Conservation (phyloP, 2,888 invertebrate species). For the Brenthis daphne region DNA sequence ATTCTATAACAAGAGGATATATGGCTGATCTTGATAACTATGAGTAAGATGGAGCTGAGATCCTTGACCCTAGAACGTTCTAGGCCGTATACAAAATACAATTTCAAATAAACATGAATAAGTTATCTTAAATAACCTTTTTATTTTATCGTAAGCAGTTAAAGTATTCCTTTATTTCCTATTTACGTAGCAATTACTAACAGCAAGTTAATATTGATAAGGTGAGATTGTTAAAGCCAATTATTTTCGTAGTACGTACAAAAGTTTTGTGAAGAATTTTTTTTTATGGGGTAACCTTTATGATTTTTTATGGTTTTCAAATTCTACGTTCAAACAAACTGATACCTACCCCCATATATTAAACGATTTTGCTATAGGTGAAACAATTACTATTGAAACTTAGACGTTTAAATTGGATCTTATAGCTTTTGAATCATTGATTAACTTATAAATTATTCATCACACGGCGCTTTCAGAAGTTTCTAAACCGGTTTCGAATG, state of each 20-base stretch:
- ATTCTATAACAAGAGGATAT: neutral
- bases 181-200: too few species aligned
- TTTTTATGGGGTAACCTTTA: too few species aligned
- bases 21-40: slow-evolving; percentile 2
- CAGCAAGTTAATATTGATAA: too few species aligned
- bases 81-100: slow-evolving; percentile 14
- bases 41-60: neutral
- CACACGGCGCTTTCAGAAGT: slow-evolving; percentile 19
- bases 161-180: too few species aligned
- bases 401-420: slow-evolving; percentile 13
- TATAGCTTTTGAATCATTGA: slow-evolving; percentile 22
- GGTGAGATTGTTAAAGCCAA: too few species aligned
- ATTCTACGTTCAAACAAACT: neutral
- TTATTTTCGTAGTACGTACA: too few species aligned
- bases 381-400: slow-evolving; percentile 4
- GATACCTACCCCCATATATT: neutral
- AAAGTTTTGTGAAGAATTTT: too few species aligned
- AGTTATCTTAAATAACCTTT: neutral
- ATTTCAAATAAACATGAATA: neutral
- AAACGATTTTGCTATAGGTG: neutral
- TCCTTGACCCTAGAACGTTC: slow-evolving; percentile 29
- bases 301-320: neutral
- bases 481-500: slow-evolving; percentile 19
- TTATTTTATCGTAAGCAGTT: too few species aligned
- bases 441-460: slow-evolving; percentile 26